phyloP scores from a whole-genome alignment of 2,113 vertebrate genomes.

The Neodontobutis hainanensis region DNA sequence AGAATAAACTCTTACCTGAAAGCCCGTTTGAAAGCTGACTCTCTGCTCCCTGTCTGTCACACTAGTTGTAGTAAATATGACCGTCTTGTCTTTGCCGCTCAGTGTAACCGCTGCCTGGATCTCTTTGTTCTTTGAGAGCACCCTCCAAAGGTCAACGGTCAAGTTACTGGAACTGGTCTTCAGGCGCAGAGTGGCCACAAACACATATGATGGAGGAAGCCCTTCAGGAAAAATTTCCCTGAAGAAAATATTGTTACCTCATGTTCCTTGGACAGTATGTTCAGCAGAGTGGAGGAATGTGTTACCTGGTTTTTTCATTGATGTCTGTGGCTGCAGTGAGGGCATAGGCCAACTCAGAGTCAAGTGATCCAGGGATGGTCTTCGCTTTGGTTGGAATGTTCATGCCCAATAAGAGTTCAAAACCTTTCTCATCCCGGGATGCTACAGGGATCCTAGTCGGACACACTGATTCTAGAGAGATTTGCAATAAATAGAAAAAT shows the following conservation, averaged over 20 bases:
- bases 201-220: slow-evolving; percentile 82
- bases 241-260: not conserved
- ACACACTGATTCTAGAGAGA: slow-evolving; percentile 79
- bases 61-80: slow-evolving; percentile 76
- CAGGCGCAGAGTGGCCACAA: slow-evolving; percentile 80
- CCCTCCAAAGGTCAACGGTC: slow-evolving; percentile 80
- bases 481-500: not conserved
- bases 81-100: slow-evolving; percentile 64
- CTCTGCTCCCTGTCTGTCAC: slow-evolving; percentile 58
- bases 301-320: slow-evolving; percentile 79
- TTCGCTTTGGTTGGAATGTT: slow-evolving; percentile 76
- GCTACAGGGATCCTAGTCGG: slow-evolving; percentile 83
- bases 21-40: slow-evolving; percentile 57
- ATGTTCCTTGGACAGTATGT: not conserved
- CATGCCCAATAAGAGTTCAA: slow-evolving; percentile 81
- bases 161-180: slow-evolving; percentile 54
- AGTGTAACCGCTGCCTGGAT: slow-evolving; percentile 79
- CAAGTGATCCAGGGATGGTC: slow-evolving; percentile 75
- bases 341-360: slow-evolving; percentile 73
- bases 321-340: slow-evolving; percentile 70
- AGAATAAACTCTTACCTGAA: slow-evolving; percentile 65
- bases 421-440: slow-evolving; percentile 83
- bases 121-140: slow-evolving; percentile 73
- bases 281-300: not conserved
- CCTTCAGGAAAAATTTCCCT: slow-evolving; percentile 84